Percentiles rank a stretch among this genome's conserved stretches.
phyloP scores from a whole-genome alignment of 1,140 invertebrate species.

The Bombus waltoni region DNA sequence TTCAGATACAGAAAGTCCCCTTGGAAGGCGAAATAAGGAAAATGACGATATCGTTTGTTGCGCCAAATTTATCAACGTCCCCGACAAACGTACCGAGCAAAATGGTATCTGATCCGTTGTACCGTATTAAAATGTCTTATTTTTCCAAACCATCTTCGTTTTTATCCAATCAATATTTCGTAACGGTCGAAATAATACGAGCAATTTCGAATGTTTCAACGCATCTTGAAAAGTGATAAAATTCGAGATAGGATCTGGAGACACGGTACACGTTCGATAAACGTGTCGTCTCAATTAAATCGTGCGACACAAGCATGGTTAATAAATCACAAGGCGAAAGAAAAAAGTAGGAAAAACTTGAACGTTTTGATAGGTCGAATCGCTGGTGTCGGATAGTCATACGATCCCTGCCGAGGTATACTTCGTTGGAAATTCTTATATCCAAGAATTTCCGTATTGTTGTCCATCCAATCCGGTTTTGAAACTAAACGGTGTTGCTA shows the following conservation, averaged over 20 bases:
- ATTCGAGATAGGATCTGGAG: background rate
- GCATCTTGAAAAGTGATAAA: too few relatives aligned
- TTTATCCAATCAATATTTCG: too few relatives aligned
- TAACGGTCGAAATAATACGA: too few relatives aligned
- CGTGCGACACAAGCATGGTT: too few relatives aligned
- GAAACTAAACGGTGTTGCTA: conserved; percentile 26
- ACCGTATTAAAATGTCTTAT: too few relatives aligned
- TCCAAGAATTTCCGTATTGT: conserved; percentile 55
- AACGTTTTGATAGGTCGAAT: background rate
- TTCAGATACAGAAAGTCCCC: background rate
- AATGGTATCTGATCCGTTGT: too few relatives aligned
- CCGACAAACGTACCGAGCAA: too few relatives aligned
- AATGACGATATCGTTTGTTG: too few relatives aligned
- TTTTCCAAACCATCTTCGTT: too few relatives aligned
- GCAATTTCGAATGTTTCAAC: too few relatives aligned
- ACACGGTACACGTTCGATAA: background rate
- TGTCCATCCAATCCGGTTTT: conserved; percentile 55
- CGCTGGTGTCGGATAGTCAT: conserved; percentile 33
- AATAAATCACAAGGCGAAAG: background rate
- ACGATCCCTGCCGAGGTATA: conserved; percentile 33
- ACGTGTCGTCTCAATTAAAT: background rate
- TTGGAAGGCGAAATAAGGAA: background rate
- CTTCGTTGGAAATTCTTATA: conserved; percentile 49
- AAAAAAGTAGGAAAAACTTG: conserved; percentile 12
- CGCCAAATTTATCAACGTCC: too few relatives aligned